A percentile compares a stretch with the other conserved stretches of the same genome.
phyloP scores from a whole-genome alignment of 1,140 invertebrate species.

The Heliconius hewitsoni region DNA sequence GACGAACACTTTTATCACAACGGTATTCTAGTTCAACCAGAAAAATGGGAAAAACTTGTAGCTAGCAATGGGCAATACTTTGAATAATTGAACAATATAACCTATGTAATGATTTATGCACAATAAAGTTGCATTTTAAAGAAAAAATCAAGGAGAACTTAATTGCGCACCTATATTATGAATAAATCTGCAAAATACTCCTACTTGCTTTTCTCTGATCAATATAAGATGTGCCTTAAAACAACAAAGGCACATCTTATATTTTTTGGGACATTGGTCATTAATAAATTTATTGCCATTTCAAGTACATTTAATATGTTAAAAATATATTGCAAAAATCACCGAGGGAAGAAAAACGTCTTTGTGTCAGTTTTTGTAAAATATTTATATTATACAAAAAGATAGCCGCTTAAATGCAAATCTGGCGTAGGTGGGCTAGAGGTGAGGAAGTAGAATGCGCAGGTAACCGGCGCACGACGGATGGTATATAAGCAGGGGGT shows the following conservation, averaged over 20 bases:
- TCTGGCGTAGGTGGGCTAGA: slow-evolving; percentile 24
- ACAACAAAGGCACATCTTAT: too few species aligned
- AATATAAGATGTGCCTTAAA: too few species aligned
- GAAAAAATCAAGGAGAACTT: neutral
- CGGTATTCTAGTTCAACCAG: neutral
- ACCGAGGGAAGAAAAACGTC: neutral
- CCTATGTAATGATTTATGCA: neutral
- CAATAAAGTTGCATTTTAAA: neutral
- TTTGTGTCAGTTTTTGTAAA: slow-evolving; percentile 13
- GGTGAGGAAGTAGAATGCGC: slow-evolving; percentile 34
- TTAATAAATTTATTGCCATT: too few species aligned
- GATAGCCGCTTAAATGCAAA: slow-evolving; percentile 30
- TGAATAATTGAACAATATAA: neutral
- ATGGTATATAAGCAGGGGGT: slow-evolving; percentile 25
- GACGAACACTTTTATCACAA: neutral
- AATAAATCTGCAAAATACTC: too few species aligned
- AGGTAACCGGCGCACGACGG: slow-evolving; percentile 23
- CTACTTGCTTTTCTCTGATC: too few species aligned
- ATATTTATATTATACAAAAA: slow-evolving; percentile 31
- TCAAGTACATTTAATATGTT: too few species aligned
- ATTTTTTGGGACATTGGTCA: too few species aligned
- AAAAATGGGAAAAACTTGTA: neutral
- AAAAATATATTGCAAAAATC: neutral
- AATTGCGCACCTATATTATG: neutral
- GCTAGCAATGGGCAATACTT: neutral